These are phyloP conservation scores for Actinemys pallida DNA, from an alignment of 2,113 vertebrate species.

Conservation along the genomic window DNA sequence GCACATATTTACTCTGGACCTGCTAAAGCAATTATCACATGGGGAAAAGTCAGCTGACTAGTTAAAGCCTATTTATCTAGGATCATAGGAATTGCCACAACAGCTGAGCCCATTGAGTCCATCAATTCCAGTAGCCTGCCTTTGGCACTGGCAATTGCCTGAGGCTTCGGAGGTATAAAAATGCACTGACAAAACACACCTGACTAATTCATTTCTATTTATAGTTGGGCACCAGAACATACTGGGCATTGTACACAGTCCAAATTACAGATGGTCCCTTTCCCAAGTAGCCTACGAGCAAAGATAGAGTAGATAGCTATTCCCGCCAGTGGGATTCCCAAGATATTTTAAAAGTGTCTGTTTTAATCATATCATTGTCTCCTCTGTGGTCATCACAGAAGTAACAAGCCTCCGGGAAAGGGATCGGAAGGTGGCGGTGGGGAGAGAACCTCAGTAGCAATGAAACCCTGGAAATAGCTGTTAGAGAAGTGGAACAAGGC, in stretches of 20 bases:
- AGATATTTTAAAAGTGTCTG: background rate
- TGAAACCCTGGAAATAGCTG: background rate
- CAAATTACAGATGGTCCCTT: conserved; percentile 16
- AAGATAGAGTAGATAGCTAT: too few species aligned
- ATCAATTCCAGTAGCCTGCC: background rate
- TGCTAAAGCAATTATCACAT: background rate
- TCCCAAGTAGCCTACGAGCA: background rate
- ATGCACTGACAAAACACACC: background rate
- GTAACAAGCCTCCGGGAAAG: accelerated
- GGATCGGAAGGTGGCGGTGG: background rate
- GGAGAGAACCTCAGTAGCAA: background rate
- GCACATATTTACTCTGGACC: background rate
- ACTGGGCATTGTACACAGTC: background rate
- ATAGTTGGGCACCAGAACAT: background rate
- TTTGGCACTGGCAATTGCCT: background rate
- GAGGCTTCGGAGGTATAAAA: background rate
- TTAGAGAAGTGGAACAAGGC: background rate
- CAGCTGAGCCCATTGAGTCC: background rate
- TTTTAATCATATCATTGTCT: background rate
- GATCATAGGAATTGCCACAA: background rate
- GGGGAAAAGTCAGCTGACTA: background rate
- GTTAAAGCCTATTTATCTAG: background rate
- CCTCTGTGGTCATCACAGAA: background rate
- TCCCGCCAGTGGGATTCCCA: too few species aligned
- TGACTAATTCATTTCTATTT: conserved; percentile 12